phyloP scores from a whole-genome alignment of 2,888 invertebrate species.

The Tiliacea citrago region DNA sequence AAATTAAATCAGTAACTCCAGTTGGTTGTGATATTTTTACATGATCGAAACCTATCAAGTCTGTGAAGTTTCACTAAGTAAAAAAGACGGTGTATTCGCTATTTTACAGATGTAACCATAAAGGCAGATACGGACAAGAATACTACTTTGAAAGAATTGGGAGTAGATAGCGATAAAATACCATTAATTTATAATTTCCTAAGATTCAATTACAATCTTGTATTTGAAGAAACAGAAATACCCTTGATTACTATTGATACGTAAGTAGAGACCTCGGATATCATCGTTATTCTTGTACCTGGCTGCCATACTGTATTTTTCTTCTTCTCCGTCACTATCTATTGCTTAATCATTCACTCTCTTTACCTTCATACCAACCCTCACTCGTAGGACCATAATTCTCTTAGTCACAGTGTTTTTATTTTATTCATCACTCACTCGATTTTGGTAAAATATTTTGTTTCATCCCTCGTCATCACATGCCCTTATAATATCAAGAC shows the following conservation, averaged over 20 bases:
- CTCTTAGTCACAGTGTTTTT: neutral
- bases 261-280: conserved; percentile 23
- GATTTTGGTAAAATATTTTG: neutral
- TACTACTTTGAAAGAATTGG: conserved; percentile 48
- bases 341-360: neutral
- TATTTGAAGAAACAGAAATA: conserved; percentile 31
- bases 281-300: neutral
- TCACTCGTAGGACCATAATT: neutral
- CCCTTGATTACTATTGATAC: conserved; percentile 38
- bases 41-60: neutral
- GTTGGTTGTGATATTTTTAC: neutral
- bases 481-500: neutral
- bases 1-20: neutral
- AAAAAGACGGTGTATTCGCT: neutral
- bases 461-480: neutral
- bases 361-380: neutral
- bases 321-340: neutral
- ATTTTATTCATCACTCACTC: too few relatives aligned
- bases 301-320: too few relatives aligned
- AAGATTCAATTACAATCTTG: conserved; percentile 32
- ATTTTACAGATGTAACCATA: conserved; percentile 33
- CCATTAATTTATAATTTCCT: conserved; percentile 20
- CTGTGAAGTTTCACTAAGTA: neutral
- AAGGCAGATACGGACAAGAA: conserved; percentile 2
- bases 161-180: conserved; percentile 30